Evolutionary conservation across 1,140 invertebrate genomes (phyloP).

Genomic region (Drosophila pallidifrons): DNA sequence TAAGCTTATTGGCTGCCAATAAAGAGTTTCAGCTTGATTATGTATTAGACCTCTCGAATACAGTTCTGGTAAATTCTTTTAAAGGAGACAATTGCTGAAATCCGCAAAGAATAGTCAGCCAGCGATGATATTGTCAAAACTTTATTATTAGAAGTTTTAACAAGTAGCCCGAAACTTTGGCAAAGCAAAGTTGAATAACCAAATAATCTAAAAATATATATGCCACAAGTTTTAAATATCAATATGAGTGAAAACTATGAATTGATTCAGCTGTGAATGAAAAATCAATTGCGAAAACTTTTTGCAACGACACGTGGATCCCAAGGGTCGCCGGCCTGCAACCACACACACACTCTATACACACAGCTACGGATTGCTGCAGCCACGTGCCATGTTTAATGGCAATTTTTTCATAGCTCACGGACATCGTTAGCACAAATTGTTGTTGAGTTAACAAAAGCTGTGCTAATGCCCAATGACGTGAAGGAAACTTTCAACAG

Average conservation of each 20-base stretch:
- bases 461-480: slow-evolving; percentile 35
- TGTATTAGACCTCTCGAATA: not conserved
- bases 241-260: not conserved
- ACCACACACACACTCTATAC: not conserved
- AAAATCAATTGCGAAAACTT: slow-evolving; percentile 36
- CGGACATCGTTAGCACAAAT: slow-evolving; percentile 79
- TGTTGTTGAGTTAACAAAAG: slow-evolving; percentile 60
- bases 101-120: too few species aligned
- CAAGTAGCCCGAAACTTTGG: slow-evolving; percentile 6
- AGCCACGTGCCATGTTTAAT: slow-evolving; percentile 57
- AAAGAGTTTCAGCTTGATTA: not conserved
- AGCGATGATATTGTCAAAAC: slow-evolving; percentile 56
- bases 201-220: slow-evolving; percentile 5
- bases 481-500: slow-evolving; percentile 23
- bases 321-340: slow-evolving; percentile 10
- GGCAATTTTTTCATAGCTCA: slow-evolving; percentile 56
- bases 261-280: slow-evolving; percentile 4
- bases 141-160: slow-evolving; percentile 26
- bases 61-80: not conserved
- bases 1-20: not conserved
- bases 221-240: slow-evolving; percentile 8
- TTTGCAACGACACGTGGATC: slow-evolving; percentile 24
- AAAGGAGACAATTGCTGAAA: too few species aligned
- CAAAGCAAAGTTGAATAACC: slow-evolving; percentile 5
- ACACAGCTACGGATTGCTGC: slow-evolving; percentile 40